Percentiles rank a stretch among this genome's conserved stretches.
Conservation (phyloP, 2,113 vertebrate species). For the Gobiocypris rarus region DNA sequence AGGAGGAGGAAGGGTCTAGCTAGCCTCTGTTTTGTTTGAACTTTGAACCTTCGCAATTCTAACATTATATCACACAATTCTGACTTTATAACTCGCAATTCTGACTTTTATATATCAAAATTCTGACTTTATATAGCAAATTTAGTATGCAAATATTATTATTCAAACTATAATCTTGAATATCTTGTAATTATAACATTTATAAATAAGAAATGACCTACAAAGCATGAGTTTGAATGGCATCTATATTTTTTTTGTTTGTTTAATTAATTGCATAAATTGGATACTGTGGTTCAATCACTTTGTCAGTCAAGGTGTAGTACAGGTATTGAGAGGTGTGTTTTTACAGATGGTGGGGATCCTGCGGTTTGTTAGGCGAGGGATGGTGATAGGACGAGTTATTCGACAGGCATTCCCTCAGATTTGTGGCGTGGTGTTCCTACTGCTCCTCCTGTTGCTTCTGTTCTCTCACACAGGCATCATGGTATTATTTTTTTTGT, state of each 20-base stretch:
- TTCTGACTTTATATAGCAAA: too few species aligned
- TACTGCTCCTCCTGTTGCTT: slow-evolving; percentile 69
- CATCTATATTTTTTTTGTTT: not conserved
- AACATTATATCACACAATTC: too few species aligned
- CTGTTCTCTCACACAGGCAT: slow-evolving; percentile 71
- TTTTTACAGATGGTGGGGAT: slow-evolving; percentile 71
- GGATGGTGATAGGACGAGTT: slow-evolving; percentile 73
- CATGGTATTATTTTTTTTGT: too few species aligned
- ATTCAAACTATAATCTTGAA: too few species aligned
- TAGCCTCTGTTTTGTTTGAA: too few species aligned
- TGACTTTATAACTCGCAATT: too few species aligned
- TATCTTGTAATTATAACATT: too few species aligned
- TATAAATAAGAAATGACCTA: not conserved
- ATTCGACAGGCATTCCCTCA: slow-evolving; percentile 70
- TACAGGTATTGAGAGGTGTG: slow-evolving; percentile 20
- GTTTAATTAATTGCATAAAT: not conserved
- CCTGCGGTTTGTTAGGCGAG: slow-evolving; percentile 75
- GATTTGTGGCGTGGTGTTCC: slow-evolving; percentile 62
- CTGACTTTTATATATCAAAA: too few species aligned
- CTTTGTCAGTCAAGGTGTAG: not conserved
- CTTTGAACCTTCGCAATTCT: too few species aligned
- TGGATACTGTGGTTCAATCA: not conserved
- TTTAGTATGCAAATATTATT: too few species aligned
- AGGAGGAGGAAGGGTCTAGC: too few species aligned
- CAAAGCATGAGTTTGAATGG: not conserved